Base-by-base conservation (phyloP, 2,797 vertebrate genomes). In the Scyliorhinus canicula region DNA sequence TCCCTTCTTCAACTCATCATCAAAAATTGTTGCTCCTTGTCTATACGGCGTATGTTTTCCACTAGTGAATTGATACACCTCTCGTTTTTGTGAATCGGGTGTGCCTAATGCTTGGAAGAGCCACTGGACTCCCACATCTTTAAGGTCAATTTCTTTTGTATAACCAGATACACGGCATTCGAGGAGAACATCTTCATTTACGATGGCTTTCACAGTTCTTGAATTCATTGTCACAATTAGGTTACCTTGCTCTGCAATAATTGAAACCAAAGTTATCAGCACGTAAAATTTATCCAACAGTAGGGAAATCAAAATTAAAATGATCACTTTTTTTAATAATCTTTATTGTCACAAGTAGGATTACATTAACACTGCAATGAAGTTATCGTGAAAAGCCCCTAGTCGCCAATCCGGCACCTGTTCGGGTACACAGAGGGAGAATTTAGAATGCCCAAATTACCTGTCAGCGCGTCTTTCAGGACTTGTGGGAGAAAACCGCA, bases 141-240 rank as follows among this genome's bases (percentile, higher is more conserved):
- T 21, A 74, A 94, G 67, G 28, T 94, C 47, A 55, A 94, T 74
- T 35, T 69, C 31, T 52, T 0, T 21, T 3, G 3, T 74, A 31
- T 52, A 74, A 52, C 67, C 93, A 94, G 67, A 74, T 19, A 94
- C 93, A 21, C 6, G 93, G 47, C 67, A 94, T 35, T 94, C 50
- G 1, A 94, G 67, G 52, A 74, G 28, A 55, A 35, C 26, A 94
- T 94, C 93, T 21, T 52, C 24, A 69, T 94, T 55, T 52, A 94
- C 67, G 3, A 6, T 16, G 67, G 26, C 65, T 52, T 69, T 50
- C 93, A 74, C 65, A n/a, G 5, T n/a, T 94, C 47, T 52, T n/a
- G 47, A 74, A 55, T 94, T 52, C 93, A 94, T 94, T 12, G 69
- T 52, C 44, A 94, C 93, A 74, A 21, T 74, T 35, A 94, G 44